Conservation (phyloP, 1,140 invertebrate genomes). For the Macrobrachium rosenbergii region DNA sequence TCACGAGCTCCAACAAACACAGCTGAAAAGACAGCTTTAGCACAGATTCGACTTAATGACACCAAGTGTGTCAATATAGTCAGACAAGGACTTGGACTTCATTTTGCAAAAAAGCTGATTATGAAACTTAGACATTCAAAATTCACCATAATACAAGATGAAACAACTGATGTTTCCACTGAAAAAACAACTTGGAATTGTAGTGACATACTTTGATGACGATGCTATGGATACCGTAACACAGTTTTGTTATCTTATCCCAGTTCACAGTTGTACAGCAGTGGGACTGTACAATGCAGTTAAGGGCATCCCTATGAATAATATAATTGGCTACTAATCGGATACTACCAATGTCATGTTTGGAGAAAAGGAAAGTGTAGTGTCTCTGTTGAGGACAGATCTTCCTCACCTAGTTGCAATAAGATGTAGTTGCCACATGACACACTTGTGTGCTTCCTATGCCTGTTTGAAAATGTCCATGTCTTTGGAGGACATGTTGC, state of each 20-base stretch:
- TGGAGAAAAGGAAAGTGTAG: constrained; percentile 15
- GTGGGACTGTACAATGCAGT: constrained; percentile 16
- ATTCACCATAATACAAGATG: constrained; percentile 23
- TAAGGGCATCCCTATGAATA: constrained; percentile 14
- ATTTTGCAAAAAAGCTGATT: constrained; percentile 7
- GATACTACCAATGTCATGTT: no score
- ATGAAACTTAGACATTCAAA: not conserved
- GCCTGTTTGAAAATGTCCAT: constrained; percentile 33
- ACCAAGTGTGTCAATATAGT: no score
- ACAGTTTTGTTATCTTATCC: no score
- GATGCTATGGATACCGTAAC: not conserved
- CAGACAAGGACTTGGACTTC: constrained; percentile 1
- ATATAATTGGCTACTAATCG: not conserved
- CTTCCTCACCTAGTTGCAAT: constrained; percentile 3
- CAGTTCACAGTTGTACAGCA: no score
- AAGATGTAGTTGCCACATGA: constrained; percentile 40
- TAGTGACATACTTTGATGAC: constrained; percentile 16
- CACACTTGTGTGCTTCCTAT: constrained; percentile 34
- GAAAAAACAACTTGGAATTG: constrained; percentile 19
- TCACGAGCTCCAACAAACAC: no score
- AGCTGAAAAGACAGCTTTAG: constrained; percentile 8
- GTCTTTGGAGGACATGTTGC: constrained; percentile 26
- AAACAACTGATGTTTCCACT: constrained; percentile 9
- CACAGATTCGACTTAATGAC: not conserved
- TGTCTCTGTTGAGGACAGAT: constrained; percentile 6